Conservation (phyloP, 1,140 invertebrate species). For the Battus philenor region DNA sequence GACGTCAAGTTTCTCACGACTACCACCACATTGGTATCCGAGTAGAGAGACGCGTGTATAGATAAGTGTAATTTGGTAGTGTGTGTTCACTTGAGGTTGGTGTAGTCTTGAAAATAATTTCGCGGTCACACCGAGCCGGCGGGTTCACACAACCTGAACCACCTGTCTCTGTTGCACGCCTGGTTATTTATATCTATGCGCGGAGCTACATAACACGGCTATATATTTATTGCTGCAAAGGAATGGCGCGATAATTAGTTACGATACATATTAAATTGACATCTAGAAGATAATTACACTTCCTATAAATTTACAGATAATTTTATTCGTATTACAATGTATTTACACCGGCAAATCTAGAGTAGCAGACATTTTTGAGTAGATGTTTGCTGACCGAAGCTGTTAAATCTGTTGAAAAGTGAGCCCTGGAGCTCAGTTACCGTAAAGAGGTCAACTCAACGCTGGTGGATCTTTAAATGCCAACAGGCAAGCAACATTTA, state of each 20-base stretch:
- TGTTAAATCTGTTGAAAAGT: too few relatives aligned
- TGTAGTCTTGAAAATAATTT: constrained; percentile 76
- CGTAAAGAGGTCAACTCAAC: too few relatives aligned
- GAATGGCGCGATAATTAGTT: constrained; percentile 44
- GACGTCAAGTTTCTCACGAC: constrained; percentile 69
- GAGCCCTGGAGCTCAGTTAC: too few relatives aligned
- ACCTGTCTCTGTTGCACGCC: constrained; percentile 69
- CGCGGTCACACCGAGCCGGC: constrained; percentile 67
- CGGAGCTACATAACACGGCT: constrained; percentile 57
- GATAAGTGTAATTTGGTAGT: constrained; percentile 31
- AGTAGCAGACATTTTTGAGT: too few relatives aligned
- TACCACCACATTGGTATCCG: constrained; percentile 55
- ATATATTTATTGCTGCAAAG: constrained; percentile 31
- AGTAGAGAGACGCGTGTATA: constrained; percentile 58
- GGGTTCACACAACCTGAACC: constrained; percentile 72
- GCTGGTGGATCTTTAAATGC: too few relatives aligned
- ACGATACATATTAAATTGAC: constrained; percentile 45
- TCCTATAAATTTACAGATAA: too few relatives aligned
- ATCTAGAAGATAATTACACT: constrained; percentile 34
- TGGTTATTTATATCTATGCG: constrained; percentile 74
- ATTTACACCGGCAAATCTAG: too few relatives aligned
- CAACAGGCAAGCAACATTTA: too few relatives aligned
- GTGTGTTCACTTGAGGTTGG: constrained; percentile 58
- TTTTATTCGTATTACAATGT: too few relatives aligned
- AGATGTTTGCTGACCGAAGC: too few relatives aligned